Evolutionary conservation across 2,797 vertebrate genomes (phyloP).

Genomic region (Danio choprae): DNA sequence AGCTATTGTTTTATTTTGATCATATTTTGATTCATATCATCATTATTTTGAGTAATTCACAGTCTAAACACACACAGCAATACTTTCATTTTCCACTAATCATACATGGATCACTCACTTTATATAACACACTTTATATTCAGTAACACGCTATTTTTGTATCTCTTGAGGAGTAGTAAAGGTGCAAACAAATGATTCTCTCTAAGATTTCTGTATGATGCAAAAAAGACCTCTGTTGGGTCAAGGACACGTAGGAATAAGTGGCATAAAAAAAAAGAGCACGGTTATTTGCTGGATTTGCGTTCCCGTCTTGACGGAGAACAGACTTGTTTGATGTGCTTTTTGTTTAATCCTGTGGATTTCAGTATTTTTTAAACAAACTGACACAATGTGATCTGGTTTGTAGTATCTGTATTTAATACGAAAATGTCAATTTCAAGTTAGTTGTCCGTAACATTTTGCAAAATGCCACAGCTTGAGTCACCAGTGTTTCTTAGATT

Average conservation of each 20-base stretch:
- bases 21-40: too few species aligned
- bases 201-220: slow-evolving; percentile 44
- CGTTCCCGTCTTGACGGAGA: slow-evolving; percentile 45
- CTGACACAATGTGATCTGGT: slow-evolving; percentile 44
- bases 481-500: neutral
- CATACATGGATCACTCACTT: slow-evolving; percentile 55
- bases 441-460: slow-evolving; percentile 3
- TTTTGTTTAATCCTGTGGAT: slow-evolving; percentile 67
- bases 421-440: neutral
- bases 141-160: slow-evolving; percentile 63
- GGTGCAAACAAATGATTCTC: slow-evolving; percentile 45
- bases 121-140: slow-evolving; percentile 42
- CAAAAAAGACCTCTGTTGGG: slow-evolving; percentile 47
- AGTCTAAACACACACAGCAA: slow-evolving; percentile 23
- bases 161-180: slow-evolving; percentile 57
- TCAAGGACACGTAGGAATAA: slow-evolving; percentile 43
- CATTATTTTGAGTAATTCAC: slow-evolving; percentile 15
- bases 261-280: slow-evolving; percentile 30
- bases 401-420: slow-evolving; percentile 42
- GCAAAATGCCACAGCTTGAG: slow-evolving; percentile 50
- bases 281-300: slow-evolving; percentile 40
- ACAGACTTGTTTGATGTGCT: slow-evolving; percentile 49
- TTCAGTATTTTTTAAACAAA: slow-evolving; percentile 58
- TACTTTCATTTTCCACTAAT: slow-evolving; percentile 47
- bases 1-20: slow-evolving; percentile 21